Evolutionary conservation across 2,113 vertebrate species (phyloP).

Genomic region (Turnix velox): DNA sequence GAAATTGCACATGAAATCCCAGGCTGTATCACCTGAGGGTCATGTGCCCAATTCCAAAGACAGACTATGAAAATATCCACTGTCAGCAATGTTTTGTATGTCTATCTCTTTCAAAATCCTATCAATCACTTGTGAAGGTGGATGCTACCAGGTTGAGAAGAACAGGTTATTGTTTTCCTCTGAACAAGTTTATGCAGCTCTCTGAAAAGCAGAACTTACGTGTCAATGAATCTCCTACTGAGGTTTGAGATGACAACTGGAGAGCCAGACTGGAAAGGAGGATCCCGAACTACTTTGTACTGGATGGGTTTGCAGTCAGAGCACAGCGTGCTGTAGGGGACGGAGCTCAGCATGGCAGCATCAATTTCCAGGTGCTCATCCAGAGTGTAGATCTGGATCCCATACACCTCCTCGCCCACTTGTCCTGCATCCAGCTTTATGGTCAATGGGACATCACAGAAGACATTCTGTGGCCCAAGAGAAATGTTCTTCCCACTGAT

Average conservation of each 20-base stretch:
- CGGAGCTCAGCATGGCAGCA: slow-evolving; percentile 88
- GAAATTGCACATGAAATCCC: neutral
- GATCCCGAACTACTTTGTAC: slow-evolving; percentile 87
- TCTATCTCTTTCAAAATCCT: neutral
- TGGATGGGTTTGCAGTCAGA: slow-evolving; percentile 79
- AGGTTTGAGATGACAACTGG: slow-evolving; percentile 78
- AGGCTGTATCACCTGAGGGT: neutral
- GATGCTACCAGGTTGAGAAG: neutral
- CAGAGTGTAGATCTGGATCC: slow-evolving; percentile 93
- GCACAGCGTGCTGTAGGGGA: slow-evolving; percentile 79
- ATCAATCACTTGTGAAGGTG: neutral
- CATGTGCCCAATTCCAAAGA: neutral
- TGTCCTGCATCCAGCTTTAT: slow-evolving; percentile 80
- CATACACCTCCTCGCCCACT: slow-evolving; percentile 83
- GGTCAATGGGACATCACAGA: slow-evolving; percentile 92
- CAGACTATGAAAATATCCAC: neutral
- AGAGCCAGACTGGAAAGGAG: slow-evolving; percentile 77
- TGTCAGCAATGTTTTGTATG: neutral
- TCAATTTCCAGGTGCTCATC: slow-evolving; percentile 96
- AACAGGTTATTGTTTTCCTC: neutral
- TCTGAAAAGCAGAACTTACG: slow-evolving; percentile 75
- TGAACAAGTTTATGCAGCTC: neutral
- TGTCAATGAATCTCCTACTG: slow-evolving; percentile 84
- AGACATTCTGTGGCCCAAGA: slow-evolving; percentile 88
- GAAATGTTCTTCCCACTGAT: slow-evolving; percentile 86